Evolutionary conservation across 92 coral and sea anemone genomes (phyloP), one percentile per base, ranked within the genome.

Genomic region (Zoanthus sociatus): DNA sequence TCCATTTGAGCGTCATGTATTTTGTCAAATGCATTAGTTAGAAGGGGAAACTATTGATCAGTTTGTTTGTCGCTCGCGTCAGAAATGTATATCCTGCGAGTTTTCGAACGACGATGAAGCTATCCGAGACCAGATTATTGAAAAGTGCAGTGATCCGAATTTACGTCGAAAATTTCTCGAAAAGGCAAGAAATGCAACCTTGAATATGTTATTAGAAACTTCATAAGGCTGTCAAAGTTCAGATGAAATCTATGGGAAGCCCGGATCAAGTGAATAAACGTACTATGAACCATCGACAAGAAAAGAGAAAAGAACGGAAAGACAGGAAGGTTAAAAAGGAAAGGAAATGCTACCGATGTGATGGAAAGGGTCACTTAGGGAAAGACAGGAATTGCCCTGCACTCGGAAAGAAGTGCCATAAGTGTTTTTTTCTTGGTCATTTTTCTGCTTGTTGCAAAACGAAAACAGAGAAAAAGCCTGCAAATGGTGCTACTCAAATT

Each of bases 71-170:
- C 92, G 88, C 51, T 68, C 87, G 85, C 79, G 87, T 55, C 94
- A 88, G 68, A 84, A 92, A 46, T 89, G 90, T 37, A 78, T 55
- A 70, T 60, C 84, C 71, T 89, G 93, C 79, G 90, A 90, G 45
- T 92, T 92, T 82, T 77, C 46, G 9, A 86, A 82, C 47, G 86
- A 72, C 44, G 90, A 86, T 63, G 93, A 92, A 47, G 73, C 91
- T 4, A 93, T 93, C 17, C 48, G 94, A 63, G 93, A 94, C 72
- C 93, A 94, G 86, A 50, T 92, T 44, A 94, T 89, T 55, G 94
- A 92, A 74, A 91, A 72, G 70, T 94, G 94, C 76, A 66, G 68
- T 20, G 82, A 83, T 42, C 58, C 84, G 13, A 73, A 68, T 21
- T 87, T 92, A 17, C 71, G 96, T 15, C 79, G 87, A 18, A 93